phyloP scores from a whole-genome alignment of 2,797 vertebrate genomes.

The Taenioides sp. region DNA sequence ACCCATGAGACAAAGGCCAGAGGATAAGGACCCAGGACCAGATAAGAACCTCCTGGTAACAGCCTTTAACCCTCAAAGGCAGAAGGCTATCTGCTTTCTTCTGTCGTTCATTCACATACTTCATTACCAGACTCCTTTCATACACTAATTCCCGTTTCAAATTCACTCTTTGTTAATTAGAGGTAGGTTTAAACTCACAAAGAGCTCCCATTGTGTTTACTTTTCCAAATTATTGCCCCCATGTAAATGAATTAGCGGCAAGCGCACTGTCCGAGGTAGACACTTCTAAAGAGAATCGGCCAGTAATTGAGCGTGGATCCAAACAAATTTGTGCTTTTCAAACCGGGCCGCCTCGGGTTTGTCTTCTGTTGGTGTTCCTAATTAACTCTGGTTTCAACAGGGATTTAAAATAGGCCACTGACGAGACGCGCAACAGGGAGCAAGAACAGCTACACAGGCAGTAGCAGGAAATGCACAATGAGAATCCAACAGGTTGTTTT shows the following conservation, averaged over 20 bases:
- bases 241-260: constrained; percentile 51
- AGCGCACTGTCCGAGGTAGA: constrained; percentile 40
- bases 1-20: constrained; percentile 30
- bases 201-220: constrained; percentile 65
- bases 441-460: constrained; percentile 63
- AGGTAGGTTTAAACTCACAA: constrained; percentile 66
- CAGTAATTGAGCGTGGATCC: constrained; percentile 55
- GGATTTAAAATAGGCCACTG: constrained; percentile 69
- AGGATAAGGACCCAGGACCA: constrained; percentile 45
- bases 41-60: constrained; percentile 50
- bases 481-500: constrained; percentile 62
- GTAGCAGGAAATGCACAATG: constrained; percentile 67
- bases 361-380: constrained; percentile 61
- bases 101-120: constrained; percentile 62
- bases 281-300: constrained; percentile 45
- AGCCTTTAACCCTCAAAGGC: constrained; percentile 77
- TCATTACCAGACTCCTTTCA: constrained; percentile 70
- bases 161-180: constrained; percentile 68
- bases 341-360: constrained; percentile 55
- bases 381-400: constrained; percentile 71
- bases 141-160: constrained; percentile 68
- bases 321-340: constrained; percentile 50
- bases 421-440: constrained; percentile 59
- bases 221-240: constrained; percentile 59
- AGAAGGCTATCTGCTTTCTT: constrained; percentile 49